These are phyloP conservation scores for Phyllotreta cruciferae DNA, from an alignment of 2,888 invertebrate species.

Conservation along the genomic window DNA sequence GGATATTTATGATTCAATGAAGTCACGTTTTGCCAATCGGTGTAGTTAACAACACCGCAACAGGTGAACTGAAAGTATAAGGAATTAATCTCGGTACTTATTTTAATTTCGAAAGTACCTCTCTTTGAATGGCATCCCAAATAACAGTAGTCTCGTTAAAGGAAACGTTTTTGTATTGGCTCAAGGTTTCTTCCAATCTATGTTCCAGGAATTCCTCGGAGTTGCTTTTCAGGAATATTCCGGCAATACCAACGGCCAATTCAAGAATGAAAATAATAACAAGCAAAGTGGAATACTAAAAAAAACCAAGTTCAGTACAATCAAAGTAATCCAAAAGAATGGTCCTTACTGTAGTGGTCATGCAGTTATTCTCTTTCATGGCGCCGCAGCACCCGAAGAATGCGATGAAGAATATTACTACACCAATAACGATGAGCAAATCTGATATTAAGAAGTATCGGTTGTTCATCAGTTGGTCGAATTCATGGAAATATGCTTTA, in stretches of 20 bases:
- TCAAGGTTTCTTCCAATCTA: constrained; percentile 73
- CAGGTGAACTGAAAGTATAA: constrained; percentile 69
- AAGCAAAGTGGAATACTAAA: constrained; percentile 77
- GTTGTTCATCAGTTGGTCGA: constrained; percentile 79
- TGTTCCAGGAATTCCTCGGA: constrained; percentile 69
- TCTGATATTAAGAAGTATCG: constrained; percentile 85
- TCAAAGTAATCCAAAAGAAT: too few relatives aligned
- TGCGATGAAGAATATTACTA: constrained; percentile 86
- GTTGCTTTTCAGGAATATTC: constrained; percentile 75
- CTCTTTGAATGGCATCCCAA: constrained; percentile 82
- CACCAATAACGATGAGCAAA: constrained; percentile 84
- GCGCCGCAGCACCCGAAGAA: constrained; percentile 98
- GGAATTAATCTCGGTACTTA: neutral
- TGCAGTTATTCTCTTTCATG: constrained; percentile 90
- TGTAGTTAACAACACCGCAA: constrained; percentile 71
- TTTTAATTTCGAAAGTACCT: constrained; percentile 66
- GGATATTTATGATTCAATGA: constrained; percentile 63
- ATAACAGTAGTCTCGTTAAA: constrained; percentile 67
- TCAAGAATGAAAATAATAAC: constrained; percentile 82
- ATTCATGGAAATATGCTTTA: constrained; percentile 75
- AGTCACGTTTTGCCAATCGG: constrained; percentile 68
- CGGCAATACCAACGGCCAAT: constrained; percentile 81
- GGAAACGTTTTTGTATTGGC: constrained; percentile 61
- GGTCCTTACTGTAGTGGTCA: constrained; percentile 84
- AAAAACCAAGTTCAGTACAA: constrained; percentile 34